phyloP scores from a whole-genome alignment of 2,888 invertebrate species.

The Tiliacea citrago region DNA sequence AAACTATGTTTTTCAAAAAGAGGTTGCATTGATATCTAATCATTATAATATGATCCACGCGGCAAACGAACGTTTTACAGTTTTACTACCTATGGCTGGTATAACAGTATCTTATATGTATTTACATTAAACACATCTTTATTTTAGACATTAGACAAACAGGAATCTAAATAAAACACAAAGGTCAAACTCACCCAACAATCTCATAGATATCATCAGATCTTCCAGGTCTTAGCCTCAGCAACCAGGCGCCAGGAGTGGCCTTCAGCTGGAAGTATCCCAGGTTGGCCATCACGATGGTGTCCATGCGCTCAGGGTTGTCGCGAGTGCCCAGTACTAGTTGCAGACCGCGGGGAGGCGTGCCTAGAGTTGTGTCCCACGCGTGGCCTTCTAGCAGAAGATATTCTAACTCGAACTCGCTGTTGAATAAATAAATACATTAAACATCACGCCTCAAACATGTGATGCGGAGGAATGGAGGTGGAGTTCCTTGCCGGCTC shows the following conservation, averaged over 20 bases:
- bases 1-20: background rate
- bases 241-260: slow-evolving; percentile 98
- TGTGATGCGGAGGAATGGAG: background rate
- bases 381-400: slow-evolving; percentile 98
- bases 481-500: too few relatives aligned
- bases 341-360: slow-evolving; percentile 99
- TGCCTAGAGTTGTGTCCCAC: slow-evolving; percentile 97
- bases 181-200: slow-evolving; percentile 89
- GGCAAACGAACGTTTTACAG: background rate
- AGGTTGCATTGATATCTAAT: too few relatives aligned
- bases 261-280: slow-evolving; percentile 99
- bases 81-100: background rate
- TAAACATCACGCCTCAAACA: background rate
- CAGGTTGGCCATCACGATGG: slow-evolving; percentile 99
- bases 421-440: slow-evolving; percentile 77
- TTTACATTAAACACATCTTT: background rate
- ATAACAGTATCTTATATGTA: background rate
- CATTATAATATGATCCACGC: background rate
- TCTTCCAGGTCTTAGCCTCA: slow-evolving; percentile 97
- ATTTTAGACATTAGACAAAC: background rate
- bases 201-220: slow-evolving; percentile 99
- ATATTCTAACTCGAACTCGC: slow-evolving; percentile 99
- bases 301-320: slow-evolving; percentile 96
- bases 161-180: background rate
- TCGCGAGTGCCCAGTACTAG: slow-evolving; percentile 96